Evolutionary conservation across 2,113 vertebrate species (phyloP), one percentile per base, ranked within the genome.

Genomic region (Pachypanchax playfairii): DNA sequence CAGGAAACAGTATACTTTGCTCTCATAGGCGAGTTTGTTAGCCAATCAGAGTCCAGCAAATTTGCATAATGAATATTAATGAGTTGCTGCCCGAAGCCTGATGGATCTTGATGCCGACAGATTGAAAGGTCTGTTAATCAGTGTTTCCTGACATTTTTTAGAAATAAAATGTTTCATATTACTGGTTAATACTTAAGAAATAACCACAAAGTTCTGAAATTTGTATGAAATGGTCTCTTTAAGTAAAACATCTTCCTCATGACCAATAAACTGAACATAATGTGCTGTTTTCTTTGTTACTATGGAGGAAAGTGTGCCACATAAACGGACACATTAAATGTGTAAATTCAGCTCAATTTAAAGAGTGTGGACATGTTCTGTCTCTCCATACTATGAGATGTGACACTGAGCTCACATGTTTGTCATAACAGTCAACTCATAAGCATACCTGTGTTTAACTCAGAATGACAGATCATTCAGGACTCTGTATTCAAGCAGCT

Each of bases 351-450:
- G 20, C 60, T 47, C 36, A 38, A 43, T 78, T 71, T 62, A 46
- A 80, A 69, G 65, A 13, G 73, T 61, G 74, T 60, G 22, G 80
- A 84, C 80, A 75, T 74, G 52, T 63, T 22, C 63, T 78, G 70
- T 76, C 67, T 54, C 79, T 83, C 65, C 11, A 8, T 49, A 54
- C 31, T 24, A 77, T n/a, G 48, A 57, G 71, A 84, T 75, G 81
- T 80, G 80, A 79, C 79, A 80, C 78, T 67, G 84, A 87, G 71
- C 74, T 72, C 51, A 41, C 8, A 59, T 70, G 69, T 80, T 71
- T 79, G 77, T 85, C 80, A 84, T 76, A 75, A 82, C 79, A 75
- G 59, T 82, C 77, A 63, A 14, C 71, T 74, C 55, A 41, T 62
- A 48, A 76, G 54, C 75, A 77, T 69, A 70, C 73, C 60, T 78